These are phyloP conservation scores for Ichneumon xanthorius DNA, from an alignment of 2,888 invertebrate species.

Conservation along the genomic window DNA sequence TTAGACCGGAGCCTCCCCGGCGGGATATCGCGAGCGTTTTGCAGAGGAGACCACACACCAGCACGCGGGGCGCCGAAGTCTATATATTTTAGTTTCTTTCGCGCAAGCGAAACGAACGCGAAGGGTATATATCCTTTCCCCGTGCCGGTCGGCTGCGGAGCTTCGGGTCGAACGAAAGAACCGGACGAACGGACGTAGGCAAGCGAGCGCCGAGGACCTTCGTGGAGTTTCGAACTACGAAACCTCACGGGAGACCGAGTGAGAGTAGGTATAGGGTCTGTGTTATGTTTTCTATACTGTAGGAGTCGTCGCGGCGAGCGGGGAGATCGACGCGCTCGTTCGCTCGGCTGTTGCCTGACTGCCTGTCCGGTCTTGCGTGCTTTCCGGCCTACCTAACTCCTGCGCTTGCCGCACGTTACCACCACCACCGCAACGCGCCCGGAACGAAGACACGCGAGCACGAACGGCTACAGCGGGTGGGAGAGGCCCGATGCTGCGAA, in stretches of 20 bases:
- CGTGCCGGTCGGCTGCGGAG: neutral
- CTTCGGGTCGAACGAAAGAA: neutral
- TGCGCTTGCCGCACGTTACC: slow-evolving; percentile 33
- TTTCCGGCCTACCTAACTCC: slow-evolving; percentile 44
- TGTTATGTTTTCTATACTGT: neutral
- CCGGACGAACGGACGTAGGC: slow-evolving; percentile 24
- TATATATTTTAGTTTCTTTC: slow-evolving; percentile 13
- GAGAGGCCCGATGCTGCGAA: slow-evolving; percentile 46
- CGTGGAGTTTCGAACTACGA: neutral
- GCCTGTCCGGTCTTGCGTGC: slow-evolving; percentile 74
- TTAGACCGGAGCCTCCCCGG: slow-evolving; percentile 2
- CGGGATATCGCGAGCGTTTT: slow-evolving; percentile 30
- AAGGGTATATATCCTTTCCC: slow-evolving; percentile 13
- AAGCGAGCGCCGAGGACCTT: neutral
- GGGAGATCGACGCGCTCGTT: slow-evolving; percentile 57
- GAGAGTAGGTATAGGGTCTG: neutral
- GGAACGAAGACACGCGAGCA: slow-evolving; percentile 41
- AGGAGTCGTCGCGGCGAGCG: neutral
- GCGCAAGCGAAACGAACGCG: slow-evolving; percentile 1
- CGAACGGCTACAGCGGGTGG: slow-evolving; percentile 38
- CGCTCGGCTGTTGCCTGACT: slow-evolving; percentile 68
- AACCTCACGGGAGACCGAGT: neutral
- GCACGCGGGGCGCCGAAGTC: slow-evolving; percentile 20
- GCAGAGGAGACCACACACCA: slow-evolving; percentile 59
- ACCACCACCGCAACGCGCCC: slow-evolving; percentile 34